A percentile compares a stretch with the other conserved stretches of the same genome.
Evolutionary conservation across 2,888 invertebrate genomes (phyloP).

Genomic region (Eilema sororculum): DNA sequence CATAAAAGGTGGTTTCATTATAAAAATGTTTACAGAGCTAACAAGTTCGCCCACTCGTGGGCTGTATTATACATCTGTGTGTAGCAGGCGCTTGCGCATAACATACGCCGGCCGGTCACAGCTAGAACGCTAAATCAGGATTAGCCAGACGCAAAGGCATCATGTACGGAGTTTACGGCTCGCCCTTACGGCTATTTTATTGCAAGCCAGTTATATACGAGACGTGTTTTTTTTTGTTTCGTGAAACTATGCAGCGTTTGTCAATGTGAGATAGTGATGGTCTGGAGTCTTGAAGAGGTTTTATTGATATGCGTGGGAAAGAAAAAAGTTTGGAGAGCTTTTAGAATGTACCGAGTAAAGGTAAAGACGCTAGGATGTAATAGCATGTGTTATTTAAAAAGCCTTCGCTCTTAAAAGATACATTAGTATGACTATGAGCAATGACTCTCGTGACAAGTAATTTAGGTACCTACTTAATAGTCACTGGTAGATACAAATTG

Average conservation of each 20-base stretch:
- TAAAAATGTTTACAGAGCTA: slow-evolving; percentile 25
- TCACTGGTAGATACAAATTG: too few relatives aligned
- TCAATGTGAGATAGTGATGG: slow-evolving; percentile 35
- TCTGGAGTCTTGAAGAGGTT: slow-evolving; percentile 15
- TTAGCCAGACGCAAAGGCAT: slow-evolving; percentile 79
- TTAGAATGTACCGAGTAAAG: slow-evolving; percentile 1
- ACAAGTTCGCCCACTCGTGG: slow-evolving; percentile 37
- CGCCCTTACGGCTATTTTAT: slow-evolving; percentile 75
- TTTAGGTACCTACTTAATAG: too few relatives aligned
- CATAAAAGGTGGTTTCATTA: slow-evolving; percentile 26
- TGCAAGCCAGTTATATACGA: slow-evolving; percentile 69
- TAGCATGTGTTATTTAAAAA: background rate
- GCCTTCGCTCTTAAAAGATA: background rate
- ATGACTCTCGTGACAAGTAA: background rate
- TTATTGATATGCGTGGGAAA: slow-evolving; percentile 25
- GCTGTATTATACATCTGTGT: slow-evolving; percentile 48
- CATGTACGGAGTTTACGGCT: slow-evolving; percentile 78
- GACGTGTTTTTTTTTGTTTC: slow-evolving; percentile 39
- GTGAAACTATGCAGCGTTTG: slow-evolving; percentile 43
- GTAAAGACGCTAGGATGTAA: background rate
- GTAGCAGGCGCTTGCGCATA: slow-evolving; percentile 69
- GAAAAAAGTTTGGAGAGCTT: background rate
- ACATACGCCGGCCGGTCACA: slow-evolving; percentile 71
- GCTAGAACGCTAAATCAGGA: slow-evolving; percentile 83
- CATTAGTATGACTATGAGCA: background rate